A percentile compares a stretch with the other conserved stretches of the same genome.
These are phyloP conservation scores for Hydrotaea diabolus DNA, from an alignment of 2,888 invertebrate genomes.

Conservation along the genomic window DNA sequence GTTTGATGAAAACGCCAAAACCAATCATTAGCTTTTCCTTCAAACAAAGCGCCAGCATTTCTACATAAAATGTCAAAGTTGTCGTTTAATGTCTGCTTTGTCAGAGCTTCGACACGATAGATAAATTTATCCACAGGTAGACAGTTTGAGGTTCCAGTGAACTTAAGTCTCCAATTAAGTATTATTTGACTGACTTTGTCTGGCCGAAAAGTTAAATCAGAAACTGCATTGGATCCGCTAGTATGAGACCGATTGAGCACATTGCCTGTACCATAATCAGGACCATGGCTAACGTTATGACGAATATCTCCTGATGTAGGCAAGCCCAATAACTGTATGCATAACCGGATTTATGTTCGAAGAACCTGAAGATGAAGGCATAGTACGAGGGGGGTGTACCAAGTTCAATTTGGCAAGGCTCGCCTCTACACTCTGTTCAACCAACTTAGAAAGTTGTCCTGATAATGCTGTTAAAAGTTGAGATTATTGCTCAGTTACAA, in stretches of 20 bases:
- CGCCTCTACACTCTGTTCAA: neutral
- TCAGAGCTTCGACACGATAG: conserved; percentile 47
- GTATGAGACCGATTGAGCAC: neutral
- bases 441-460: neutral
- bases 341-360: neutral
- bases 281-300: neutral
- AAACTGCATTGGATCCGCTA: neutral
- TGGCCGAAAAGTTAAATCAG: neutral
- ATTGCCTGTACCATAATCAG: neutral
- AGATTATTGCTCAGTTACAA: neutral
- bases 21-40: conserved; percentile 57
- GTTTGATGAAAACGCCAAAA: conserved; percentile 55
- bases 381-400: neutral
- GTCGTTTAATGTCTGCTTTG: conserved; percentile 36
- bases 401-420: neutral
- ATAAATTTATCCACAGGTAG: conserved; percentile 56
- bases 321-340: neutral
- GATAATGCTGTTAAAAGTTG: neutral
- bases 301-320: neutral
- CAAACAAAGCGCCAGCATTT: conserved; percentile 44
- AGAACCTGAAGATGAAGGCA: neutral
- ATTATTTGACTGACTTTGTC: conserved; percentile 44
- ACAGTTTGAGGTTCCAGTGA: neutral
- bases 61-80: conserved; percentile 40
- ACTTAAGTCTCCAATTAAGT: conserved; percentile 47